Conservation (phyloP, 2,797 vertebrate species). For the Nasua narica region DNA sequence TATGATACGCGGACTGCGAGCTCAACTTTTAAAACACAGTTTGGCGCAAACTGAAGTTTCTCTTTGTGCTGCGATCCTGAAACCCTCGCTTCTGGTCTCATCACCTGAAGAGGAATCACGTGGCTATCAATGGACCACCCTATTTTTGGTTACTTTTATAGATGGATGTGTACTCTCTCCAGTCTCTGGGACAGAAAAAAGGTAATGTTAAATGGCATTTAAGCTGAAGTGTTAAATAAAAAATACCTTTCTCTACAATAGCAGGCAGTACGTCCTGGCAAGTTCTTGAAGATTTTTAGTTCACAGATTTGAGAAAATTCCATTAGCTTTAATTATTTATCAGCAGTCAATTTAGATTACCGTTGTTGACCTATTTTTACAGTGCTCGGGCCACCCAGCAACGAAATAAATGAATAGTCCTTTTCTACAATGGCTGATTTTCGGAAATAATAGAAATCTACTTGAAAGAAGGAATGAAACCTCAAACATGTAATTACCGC, state of each 20-base stretch:
- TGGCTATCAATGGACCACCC: slow-evolving; percentile 37
- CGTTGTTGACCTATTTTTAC: slow-evolving; percentile 88
- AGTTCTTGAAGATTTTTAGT: slow-evolving; percentile 82
- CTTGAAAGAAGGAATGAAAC: slow-evolving; percentile 66
- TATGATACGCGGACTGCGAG: slow-evolving; percentile 36
- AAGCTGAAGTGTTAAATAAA: slow-evolving; percentile 83
- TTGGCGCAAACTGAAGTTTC: slow-evolving; percentile 63
- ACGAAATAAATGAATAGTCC: slow-evolving; percentile 84
- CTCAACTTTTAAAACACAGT: slow-evolving; percentile 62
- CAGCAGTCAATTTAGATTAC: slow-evolving; percentile 87
- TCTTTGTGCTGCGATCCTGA: slow-evolving; percentile 60
- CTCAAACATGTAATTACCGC: slow-evolving; percentile 68
- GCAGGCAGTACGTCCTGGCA: slow-evolving; percentile 76
- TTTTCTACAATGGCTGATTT: slow-evolving; percentile 78
- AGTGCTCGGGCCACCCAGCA: slow-evolving; percentile 78
- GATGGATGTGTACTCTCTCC: not conserved
- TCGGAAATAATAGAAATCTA: slow-evolving; percentile 73
- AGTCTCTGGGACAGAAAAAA: slow-evolving; percentile 58
- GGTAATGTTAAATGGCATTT: slow-evolving; percentile 77
- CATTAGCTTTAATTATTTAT: slow-evolving; percentile 92
- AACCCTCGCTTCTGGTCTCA: slow-evolving; percentile 61
- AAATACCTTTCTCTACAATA: slow-evolving; percentile 80
- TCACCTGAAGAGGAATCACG: slow-evolving; percentile 24
- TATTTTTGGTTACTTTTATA: slow-evolving; percentile 48
- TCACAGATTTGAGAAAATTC: slow-evolving; percentile 87